Percentiles rank a stretch among this genome's conserved stretches.
These are phyloP conservation scores for Peromyscus aztecus DNA, from an alignment of 2,797 vertebrate species.

Conservation along the genomic window DNA sequence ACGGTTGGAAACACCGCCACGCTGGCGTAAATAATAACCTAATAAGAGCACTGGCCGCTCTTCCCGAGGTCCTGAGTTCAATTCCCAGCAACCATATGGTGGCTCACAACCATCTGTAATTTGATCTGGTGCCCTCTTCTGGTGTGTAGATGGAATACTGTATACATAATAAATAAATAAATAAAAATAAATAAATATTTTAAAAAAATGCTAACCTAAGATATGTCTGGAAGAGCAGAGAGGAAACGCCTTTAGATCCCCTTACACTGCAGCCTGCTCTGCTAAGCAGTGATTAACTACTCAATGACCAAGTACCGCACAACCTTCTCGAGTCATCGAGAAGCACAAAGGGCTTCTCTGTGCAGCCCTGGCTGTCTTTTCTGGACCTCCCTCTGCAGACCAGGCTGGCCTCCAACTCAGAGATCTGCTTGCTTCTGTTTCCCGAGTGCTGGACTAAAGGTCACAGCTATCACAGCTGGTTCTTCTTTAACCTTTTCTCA, in stretches of 20 bases:
- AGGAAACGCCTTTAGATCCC: not conserved
- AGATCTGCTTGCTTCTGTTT: not conserved
- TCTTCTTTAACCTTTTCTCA: not conserved
- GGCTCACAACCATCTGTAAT: too few relatives aligned
- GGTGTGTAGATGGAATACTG: too few relatives aligned
- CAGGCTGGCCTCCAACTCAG: not conserved
- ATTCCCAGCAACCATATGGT: too few relatives aligned
- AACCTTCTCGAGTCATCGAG: not conserved
- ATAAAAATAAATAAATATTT: too few relatives aligned
- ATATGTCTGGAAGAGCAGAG: not conserved
- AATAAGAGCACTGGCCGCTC: too few relatives aligned
- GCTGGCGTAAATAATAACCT: constrained; percentile 19
- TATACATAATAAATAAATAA: too few relatives aligned
- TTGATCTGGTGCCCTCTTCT: too few relatives aligned
- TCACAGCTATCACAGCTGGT: not conserved
- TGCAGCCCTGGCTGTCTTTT: too few relatives aligned
- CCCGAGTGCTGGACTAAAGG: not conserved
- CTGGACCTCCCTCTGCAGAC: not conserved
- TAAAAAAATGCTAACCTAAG: constrained; percentile 29
- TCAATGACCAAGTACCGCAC: constrained; percentile 38
- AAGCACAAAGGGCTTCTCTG: not conserved
- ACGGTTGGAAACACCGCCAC: constrained; percentile 5
- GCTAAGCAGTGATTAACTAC: constrained; percentile 20
- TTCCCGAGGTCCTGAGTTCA: too few relatives aligned
- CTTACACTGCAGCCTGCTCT: constrained; percentile 26